Conservation (phyloP, 2,888 invertebrate genomes). For the Rapana venosa region DNA sequence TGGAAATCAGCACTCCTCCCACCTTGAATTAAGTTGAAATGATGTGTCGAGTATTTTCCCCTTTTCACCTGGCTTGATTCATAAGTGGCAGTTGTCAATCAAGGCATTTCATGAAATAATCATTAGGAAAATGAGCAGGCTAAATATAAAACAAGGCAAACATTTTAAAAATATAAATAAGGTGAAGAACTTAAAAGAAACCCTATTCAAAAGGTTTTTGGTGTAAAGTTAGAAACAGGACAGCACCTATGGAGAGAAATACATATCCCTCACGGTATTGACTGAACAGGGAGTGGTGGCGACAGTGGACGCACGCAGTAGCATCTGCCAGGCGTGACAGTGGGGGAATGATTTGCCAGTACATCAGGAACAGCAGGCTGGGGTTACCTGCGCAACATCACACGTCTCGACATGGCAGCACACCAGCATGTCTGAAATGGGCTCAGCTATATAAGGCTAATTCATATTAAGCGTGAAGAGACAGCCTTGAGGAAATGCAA, state of each 20-base stretch:
- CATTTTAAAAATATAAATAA: background rate
- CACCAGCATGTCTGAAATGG: background rate
- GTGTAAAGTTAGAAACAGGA: no score
- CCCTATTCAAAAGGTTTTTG: background rate
- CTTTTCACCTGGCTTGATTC: no score
- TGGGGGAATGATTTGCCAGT: constrained; percentile 33
- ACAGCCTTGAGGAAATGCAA: no score
- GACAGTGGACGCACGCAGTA: background rate
- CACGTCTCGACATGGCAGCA: background rate
- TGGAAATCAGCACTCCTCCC: no score
- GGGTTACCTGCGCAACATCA: constrained; percentile 12
- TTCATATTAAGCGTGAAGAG: no score
- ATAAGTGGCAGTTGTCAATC: no score
- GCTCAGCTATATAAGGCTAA: no score
- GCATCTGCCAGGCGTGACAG: constrained; percentile 9
- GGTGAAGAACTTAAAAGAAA: background rate
- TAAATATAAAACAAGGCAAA: background rate
- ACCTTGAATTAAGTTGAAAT: no score
- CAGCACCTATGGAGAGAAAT: no score
- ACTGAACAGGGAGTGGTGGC: background rate
- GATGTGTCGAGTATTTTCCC: no score
- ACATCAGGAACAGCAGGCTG: constrained; percentile 23
- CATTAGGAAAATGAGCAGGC: no score
- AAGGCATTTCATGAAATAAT: no score
- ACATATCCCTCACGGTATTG: constrained; percentile 24